Evolutionary conservation across 1,140 invertebrate species (phyloP).

Genomic region (Asbolus verrucosus): DNA sequence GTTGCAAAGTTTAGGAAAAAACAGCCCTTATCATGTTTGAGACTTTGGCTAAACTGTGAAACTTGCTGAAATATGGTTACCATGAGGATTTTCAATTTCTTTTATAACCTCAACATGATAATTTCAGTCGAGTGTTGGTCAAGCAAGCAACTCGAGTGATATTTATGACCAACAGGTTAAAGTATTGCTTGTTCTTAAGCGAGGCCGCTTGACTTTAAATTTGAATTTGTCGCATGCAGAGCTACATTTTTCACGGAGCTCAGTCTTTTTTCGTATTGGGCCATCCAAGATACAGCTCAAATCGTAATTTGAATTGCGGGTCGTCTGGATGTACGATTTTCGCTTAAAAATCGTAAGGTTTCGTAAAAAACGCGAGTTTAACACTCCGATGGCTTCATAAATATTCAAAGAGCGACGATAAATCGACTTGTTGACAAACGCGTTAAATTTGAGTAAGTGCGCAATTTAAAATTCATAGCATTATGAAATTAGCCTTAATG

Average conservation of each 20-base stretch:
- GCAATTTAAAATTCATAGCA: constrained; percentile 17
- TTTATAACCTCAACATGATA: constrained; percentile 1
- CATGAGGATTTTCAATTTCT: constrained; percentile 3
- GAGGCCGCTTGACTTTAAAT: constrained; percentile 18
- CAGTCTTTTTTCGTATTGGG: too few relatives aligned
- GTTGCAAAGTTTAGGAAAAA: too few relatives aligned
- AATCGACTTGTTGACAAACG: constrained; percentile 22
- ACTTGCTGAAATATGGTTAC: too few relatives aligned
- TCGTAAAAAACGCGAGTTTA: constrained; percentile 23
- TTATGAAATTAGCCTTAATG: not conserved
- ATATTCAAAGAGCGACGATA: constrained; percentile 12
- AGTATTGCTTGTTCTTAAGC: not conserved
- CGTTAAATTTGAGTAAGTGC: constrained; percentile 2
- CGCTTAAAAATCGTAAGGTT: not conserved
- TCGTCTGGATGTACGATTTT: too few relatives aligned
- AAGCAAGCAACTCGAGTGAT: constrained; percentile 19
- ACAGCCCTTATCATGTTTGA: too few relatives aligned
- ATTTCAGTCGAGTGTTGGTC: constrained; percentile 3
- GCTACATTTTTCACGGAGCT: constrained; percentile 11
- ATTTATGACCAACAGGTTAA: constrained; percentile 21
- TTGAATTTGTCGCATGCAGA: constrained; percentile 30
- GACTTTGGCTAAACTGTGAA: too few relatives aligned
- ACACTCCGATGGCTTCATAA: constrained; percentile 6
- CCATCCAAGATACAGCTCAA: not conserved
- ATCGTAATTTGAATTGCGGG: too few relatives aligned